Conservation (phyloP, 2,113 vertebrate genomes). For the Columba livia region DNA sequence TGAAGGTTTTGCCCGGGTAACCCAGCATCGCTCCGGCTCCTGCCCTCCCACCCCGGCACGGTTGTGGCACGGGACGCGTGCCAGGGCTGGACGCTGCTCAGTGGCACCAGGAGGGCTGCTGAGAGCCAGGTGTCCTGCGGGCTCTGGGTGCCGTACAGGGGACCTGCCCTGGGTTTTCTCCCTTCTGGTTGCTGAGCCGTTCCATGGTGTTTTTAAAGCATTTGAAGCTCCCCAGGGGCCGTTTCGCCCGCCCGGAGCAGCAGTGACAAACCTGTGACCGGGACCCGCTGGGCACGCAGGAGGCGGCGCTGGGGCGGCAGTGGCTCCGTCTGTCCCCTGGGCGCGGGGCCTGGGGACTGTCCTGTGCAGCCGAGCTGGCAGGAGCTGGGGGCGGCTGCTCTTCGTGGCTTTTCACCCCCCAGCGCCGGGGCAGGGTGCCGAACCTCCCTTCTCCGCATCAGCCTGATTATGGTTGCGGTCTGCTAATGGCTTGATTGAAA, state of each 20-base stretch:
- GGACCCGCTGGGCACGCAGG: not conserved
- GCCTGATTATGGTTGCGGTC: not conserved
- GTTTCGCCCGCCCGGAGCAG: accelerated
- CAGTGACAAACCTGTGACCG: not conserved
- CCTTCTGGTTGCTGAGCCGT: accelerated
- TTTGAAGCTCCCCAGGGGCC: accelerated
- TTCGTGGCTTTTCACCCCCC: accelerated
- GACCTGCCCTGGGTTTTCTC: not conserved
- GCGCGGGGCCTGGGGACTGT: not conserved
- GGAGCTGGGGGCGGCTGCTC: accelerated
- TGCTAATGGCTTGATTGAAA: accelerated
- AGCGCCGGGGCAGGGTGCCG: not conserved
- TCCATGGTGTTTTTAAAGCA: not conserved
- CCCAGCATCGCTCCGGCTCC: not conserved
- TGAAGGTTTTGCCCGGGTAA: not conserved
- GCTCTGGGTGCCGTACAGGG: not conserved
- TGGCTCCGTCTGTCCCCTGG: not conserved
- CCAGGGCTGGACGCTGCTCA: accelerated
- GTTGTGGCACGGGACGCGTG: accelerated
- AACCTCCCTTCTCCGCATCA: accelerated
- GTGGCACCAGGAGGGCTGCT: not conserved
- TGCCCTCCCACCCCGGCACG: too few relatives aligned
- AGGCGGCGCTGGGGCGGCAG: accelerated
- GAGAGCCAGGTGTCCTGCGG: not conserved
- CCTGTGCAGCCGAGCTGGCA: not conserved